Percentiles rank a stretch among this genome's conserved stretches.
Conservation (phyloP, 2,888 invertebrate genomes). For the Microctonus hyperodae region DNA sequence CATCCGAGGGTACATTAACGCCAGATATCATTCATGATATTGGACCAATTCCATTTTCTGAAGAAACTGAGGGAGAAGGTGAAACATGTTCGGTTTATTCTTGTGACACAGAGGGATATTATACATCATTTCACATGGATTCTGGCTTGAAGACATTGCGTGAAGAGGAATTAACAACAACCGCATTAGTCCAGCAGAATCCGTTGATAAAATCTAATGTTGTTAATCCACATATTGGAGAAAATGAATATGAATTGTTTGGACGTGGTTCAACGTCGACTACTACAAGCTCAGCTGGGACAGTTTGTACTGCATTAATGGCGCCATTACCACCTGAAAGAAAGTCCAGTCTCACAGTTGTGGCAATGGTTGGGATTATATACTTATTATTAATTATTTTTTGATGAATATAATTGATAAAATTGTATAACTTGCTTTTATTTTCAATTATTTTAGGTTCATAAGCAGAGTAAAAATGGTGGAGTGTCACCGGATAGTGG, state of each 20-base stretch:
- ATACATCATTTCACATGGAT: slow-evolving; percentile 97
- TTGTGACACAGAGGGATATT: slow-evolving; percentile 97
- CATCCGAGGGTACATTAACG: slow-evolving; percentile 84
- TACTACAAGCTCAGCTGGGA: slow-evolving; percentile 89
- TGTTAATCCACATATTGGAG: slow-evolving; percentile 71
- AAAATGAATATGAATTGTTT: slow-evolving; percentile 89
- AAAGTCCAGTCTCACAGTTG: slow-evolving; percentile 72
- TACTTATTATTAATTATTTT: too few species aligned
- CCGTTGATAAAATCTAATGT: slow-evolving; percentile 73
- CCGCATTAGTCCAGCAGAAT: slow-evolving; percentile 68
- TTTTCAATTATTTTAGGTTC: slow-evolving; percentile 48
- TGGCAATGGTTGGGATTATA: slow-evolving; percentile 55
- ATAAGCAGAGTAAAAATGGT: slow-evolving; percentile 66
- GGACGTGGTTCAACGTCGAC: slow-evolving; percentile 92
- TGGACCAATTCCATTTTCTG: slow-evolving; percentile 65
- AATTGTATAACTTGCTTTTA: slow-evolving; percentile 7
- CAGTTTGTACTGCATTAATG: slow-evolving; percentile 84
- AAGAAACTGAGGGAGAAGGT: slow-evolving; percentile 86
- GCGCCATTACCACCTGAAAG: slow-evolving; percentile 85
- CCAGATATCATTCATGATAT: slow-evolving; percentile 83
- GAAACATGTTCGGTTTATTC: slow-evolving; percentile 93
- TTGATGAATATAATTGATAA: too few species aligned
- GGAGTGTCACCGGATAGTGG: slow-evolving; percentile 83
- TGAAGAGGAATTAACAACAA: slow-evolving; percentile 69
- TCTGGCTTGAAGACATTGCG: slow-evolving; percentile 88